A percentile compares a stretch with the other conserved stretches of the same genome.
Conservation (phyloP, 2,113 vertebrate species). For the Pomatostomus ruficeps region DNA sequence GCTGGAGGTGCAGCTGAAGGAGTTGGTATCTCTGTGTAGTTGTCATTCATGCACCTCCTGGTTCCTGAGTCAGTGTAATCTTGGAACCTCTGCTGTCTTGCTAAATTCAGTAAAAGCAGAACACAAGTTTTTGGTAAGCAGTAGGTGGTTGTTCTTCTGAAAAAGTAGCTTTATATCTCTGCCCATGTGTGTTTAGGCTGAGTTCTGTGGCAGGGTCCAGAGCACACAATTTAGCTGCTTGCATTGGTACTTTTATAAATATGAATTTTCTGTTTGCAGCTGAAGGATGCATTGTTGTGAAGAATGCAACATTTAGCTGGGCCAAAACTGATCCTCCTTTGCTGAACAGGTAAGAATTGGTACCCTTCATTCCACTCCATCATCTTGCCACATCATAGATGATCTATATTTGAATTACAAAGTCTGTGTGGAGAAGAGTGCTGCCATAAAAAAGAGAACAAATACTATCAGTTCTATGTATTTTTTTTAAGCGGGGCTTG, state of each 20-base stretch:
- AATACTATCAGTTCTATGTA: neutral
- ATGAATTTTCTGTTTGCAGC: conserved; percentile 52
- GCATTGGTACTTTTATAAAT: neutral
- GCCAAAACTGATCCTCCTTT: conserved; percentile 77
- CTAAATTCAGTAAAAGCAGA: neutral
- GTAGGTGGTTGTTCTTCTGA: neutral
- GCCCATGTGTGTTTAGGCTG: neutral
- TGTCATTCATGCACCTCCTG: neutral
- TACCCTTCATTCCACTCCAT: neutral
- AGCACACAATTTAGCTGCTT: neutral
- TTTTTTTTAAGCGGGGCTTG: neutral
- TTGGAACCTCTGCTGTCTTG: neutral
- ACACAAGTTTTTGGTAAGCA: neutral
- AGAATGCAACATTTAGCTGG: conserved; percentile 88
- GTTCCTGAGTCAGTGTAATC: neutral
- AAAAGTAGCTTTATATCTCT: neutral
- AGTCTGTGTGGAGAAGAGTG: neutral
- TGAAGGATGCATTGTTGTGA: conserved; percentile 75
- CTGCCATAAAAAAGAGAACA: neutral
- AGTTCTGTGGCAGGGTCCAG: neutral
- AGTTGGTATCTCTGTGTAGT: neutral
- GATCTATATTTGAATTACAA: neutral
- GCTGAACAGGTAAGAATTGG: conserved; percentile 77
- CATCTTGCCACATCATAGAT: neutral
- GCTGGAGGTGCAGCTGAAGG: neutral